Evolutionary conservation across 2,113 vertebrate genomes (phyloP).

Genomic region (Podilymbus podiceps): DNA sequence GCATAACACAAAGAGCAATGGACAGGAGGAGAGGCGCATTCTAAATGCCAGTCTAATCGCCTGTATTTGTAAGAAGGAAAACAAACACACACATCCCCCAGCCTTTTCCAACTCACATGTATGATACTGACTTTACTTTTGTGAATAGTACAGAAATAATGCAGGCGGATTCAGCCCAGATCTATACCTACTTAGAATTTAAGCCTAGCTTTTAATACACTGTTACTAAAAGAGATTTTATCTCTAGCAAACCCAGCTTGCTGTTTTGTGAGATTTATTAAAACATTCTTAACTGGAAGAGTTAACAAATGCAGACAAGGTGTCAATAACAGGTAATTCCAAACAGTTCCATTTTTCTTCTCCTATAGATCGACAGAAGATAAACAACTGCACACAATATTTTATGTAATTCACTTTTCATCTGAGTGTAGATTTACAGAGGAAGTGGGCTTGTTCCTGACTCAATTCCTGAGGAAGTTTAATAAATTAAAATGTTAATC

Average conservation of each 20-base stretch:
- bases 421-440: background rate
- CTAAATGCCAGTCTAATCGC: background rate
- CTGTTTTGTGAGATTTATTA: background rate
- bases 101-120: background rate
- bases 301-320: background rate
- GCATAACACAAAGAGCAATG: background rate
- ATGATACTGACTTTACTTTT: background rate
- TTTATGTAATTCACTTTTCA: background rate
- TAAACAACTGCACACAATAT: background rate
- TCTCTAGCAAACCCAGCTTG: background rate
- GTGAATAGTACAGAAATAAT: background rate
- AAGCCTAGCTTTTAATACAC: background rate
- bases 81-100: background rate
- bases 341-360: background rate
- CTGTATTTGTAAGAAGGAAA: background rate
- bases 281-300: background rate
- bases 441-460: constrained; percentile 31
- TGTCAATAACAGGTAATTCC: background rate
- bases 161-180: background rate
- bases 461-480: constrained; percentile 50
- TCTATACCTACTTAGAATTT: background rate
- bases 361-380: background rate
- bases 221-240: background rate
- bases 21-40: background rate
- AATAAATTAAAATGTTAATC: constrained; percentile 59